These are phyloP conservation scores for Acrocyrtus sp. DNA, from an alignment of 2,888 invertebrate species.

Conservation along the genomic window DNA sequence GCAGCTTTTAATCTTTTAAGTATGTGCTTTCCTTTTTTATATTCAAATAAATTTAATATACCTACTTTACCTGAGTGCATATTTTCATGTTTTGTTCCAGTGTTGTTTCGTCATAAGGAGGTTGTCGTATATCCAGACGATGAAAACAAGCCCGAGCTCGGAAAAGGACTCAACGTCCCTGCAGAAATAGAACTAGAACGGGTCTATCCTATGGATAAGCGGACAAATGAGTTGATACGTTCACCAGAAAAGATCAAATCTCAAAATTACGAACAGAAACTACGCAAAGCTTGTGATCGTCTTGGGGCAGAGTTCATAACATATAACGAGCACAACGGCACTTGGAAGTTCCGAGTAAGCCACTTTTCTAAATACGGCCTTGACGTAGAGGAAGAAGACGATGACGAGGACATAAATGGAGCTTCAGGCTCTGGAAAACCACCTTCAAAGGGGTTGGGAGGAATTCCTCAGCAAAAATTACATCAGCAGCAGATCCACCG, in stretches of 20 bases:
- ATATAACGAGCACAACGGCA: slow-evolving; percentile 51
- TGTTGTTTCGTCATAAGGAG: slow-evolving; percentile 93
- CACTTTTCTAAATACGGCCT: slow-evolving; percentile 79
- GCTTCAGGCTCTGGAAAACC: slow-evolving; percentile 62
- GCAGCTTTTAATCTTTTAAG: too few relatives aligned
- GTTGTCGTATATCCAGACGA: slow-evolving; percentile 93
- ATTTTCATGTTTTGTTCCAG: slow-evolving; percentile 68
- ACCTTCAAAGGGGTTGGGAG: slow-evolving; percentile 65
- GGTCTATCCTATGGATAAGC: slow-evolving; percentile 93
- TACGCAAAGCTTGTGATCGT: slow-evolving; percentile 53
- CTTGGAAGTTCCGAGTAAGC: slow-evolving; percentile 58
- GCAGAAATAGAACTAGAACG: slow-evolving; percentile 90
- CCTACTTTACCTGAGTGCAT: not conserved
- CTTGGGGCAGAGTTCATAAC: slow-evolving; percentile 57
- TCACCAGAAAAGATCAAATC: slow-evolving; percentile 34
- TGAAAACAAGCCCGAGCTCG: slow-evolving; percentile 85
- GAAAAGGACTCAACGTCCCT: slow-evolving; percentile 86
- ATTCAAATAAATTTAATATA: slow-evolving; percentile 5
- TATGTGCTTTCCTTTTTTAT: slow-evolving; percentile 11
- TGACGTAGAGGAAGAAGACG: slow-evolving; percentile 88
- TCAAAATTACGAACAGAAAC: slow-evolving; percentile 56
- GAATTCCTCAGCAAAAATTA: slow-evolving; percentile 39
- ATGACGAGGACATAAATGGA: too few relatives aligned
- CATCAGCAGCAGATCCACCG: slow-evolving; percentile 9
- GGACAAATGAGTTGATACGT: slow-evolving; percentile 71